Percentiles rank a stretch among this genome's conserved stretches.
These are phyloP conservation scores for Calcarius ornatus DNA, from an alignment of 2,113 vertebrate species.

Conservation along the genomic window DNA sequence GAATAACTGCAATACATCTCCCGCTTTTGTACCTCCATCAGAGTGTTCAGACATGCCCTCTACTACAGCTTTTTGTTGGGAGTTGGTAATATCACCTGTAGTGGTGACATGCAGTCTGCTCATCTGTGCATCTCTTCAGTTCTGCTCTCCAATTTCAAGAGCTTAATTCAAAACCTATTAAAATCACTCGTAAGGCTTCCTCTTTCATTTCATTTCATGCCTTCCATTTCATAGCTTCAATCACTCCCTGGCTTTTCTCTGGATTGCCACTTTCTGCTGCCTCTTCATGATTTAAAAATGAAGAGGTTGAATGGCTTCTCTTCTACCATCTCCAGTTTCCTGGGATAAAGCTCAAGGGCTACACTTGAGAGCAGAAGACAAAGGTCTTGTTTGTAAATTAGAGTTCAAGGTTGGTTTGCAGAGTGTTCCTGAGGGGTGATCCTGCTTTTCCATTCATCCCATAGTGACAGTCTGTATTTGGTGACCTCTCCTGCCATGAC, in stretches of 20 bases:
- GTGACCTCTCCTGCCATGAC: not conserved
- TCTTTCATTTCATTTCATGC: not conserved
- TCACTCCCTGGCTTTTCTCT: not conserved
- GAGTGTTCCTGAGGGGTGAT: not conserved
- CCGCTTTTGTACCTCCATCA: not conserved
- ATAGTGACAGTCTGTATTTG: not conserved
- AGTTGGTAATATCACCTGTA: not conserved
- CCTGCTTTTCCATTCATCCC: not conserved
- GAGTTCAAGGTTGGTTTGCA: not conserved
- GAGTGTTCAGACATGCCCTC: not conserved
- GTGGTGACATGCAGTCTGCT: not conserved
- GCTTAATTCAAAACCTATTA: not conserved
- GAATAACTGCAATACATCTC: not conserved
- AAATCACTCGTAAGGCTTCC: not conserved
- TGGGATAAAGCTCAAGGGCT: not conserved
- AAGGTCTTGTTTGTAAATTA: not conserved
- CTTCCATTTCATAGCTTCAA: rapidly evolving
- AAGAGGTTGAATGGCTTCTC: constrained; percentile 9
- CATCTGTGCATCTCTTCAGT: not conserved
- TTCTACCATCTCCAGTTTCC: not conserved
- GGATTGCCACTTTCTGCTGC: not conserved
- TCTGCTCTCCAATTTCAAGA: not conserved
- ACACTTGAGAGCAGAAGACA: not conserved
- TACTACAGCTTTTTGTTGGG: not conserved
- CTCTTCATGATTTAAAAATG: not conserved